Base-by-base conservation (phyloP, 2,797 vertebrate genomes). In the Mormyrus proboscirostris region DNA sequence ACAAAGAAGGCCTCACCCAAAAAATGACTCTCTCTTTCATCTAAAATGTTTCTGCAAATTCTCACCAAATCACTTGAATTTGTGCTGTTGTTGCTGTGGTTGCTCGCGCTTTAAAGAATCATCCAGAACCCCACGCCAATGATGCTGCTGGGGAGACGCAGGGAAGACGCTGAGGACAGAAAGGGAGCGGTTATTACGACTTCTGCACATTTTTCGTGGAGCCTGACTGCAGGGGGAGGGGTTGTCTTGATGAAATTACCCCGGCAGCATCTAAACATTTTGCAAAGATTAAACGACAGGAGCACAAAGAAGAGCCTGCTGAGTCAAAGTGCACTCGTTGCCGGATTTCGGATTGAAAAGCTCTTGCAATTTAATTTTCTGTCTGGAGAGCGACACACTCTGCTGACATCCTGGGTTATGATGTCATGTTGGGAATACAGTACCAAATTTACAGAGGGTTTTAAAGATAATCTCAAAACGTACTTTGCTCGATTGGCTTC, bases 211-310 rank as follows among this genome's bases (percentile, higher is more conserved):
- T 92, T 91, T 89, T 93, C 47, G 90, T 88, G 90, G 90, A 94
- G 92, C 92, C 92, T 92, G 90, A 88, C 92, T 93, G 92, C 1
- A 0, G 90, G 51, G 53, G 88, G 87, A n/a, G n/a, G 89, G 91
- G 92, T 94, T 91, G 91, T 92, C 91, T 89, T 88, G 92, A 93
- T 92, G 90, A 91, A 91, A 92, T 93, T 91, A 92, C 19, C 85
- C 25, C 62, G 55, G 85, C 1, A 41, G 0, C 0, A 19, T 93
- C 91, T 88, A 90, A 92, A 92, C 92, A 91, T 91, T 93, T 92
- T 91, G 53, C 89, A 86, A 91, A 92, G 92, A 57, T 47, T 85
- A 29, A 91, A 90, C 93, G 93, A 95, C 94, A 93, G 0, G 92
- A 91, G 90, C 89, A 94, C 93, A 94, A 94, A 91, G 94, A 92